Evolutionary conservation across 2,113 vertebrate species (phyloP), one percentile per base, ranked within the genome.

Genomic region (Scortum barcoo): DNA sequence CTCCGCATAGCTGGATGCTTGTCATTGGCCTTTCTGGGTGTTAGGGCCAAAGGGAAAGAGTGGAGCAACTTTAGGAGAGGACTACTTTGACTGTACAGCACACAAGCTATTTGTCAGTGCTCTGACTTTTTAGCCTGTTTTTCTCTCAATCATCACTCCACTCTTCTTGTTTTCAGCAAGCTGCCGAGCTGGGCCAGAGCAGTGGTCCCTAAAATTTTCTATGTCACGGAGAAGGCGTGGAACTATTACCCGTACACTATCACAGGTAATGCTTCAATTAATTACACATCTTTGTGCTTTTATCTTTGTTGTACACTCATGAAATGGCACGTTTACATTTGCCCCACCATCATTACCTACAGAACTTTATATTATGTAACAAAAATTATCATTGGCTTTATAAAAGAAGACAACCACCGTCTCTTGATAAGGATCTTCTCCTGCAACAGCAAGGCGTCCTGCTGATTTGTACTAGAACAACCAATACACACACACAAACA

Each of bases 221-320:
- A 99, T 2, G 95, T 99, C 67, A 99, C 97, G 17, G 97, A 99
- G 90, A 99, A 98, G 91, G 97, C 97, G 30, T 98, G 97, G 97
- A 99, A 99, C 95, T 99, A 98, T 75, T 99, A 99, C 72, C 97
- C 97, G 7, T 99, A 97, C 84, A 94, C 94, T 3, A 86, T 93
- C 76, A 94, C 92, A 88, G 92, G 92, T 94, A 92, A 80, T 5
- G 0, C 51, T 53, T 53, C 33, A 3, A 33, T 40, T 46, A 63
- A n/a, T n/a, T n/a, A n/a, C 16, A 60, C 19, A 8, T 33, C n/a
- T 9, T 20, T 73, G 30, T 61, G 8, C 51, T 62, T n/a, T 61
- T 68, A 19, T 38, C 11, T 58, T 36, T 0, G 5, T 22, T 69
- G 6, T 46, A 30, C 28, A 26, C 1, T 40, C 38, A 63, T 56